Evolutionary conservation across 2,113 vertebrate species (phyloP), one percentile per base, ranked within the genome.

Genomic region (Gopherus flavomarginatus): DNA sequence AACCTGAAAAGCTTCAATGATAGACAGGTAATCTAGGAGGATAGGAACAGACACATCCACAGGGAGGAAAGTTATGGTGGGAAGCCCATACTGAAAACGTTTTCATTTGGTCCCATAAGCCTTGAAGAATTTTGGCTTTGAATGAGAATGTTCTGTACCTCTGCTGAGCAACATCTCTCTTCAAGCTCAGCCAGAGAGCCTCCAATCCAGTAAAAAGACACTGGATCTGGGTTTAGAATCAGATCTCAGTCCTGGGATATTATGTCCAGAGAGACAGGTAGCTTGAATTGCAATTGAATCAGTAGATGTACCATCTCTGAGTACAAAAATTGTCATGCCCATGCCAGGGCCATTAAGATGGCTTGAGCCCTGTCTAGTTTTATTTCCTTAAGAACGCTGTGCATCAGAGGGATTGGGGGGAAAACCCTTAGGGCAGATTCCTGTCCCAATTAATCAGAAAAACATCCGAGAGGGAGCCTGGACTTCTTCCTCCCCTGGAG

Each of bases 91-190:
- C 54, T 80, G 87, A 54, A 81, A 95, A 50, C 47, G 26, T 12
- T 35, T 69, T 38, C 52, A 3, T 80, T 82, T 24, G 24, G 83
- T 3, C 42, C 78, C 38, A 0, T n/a, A 7, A 92, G 93, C 52
- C 42, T 1, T 0, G 17, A 52, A 87, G 49, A 62, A 89, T 88
- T 88, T 4, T 19, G 47, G 21, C 47, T 17, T 27, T 54, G 91
- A 49, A 91, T 92, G 81, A 90, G 87, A 86, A 94, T 94, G 88
- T 88, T 87, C 94, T 85, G 94, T 92, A 84, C 91, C 85, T 78
- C 81, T 0, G 0, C 38, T 3, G 77, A 49, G 69, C 0, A n/a
- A 11, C 42, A 0, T 69, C 57, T 38, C 59, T 19, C 88, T 75
- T 89, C 77, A n/a, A 85, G 59, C 54, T 81, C 90, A 93, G 54